phyloP scores from a whole-genome alignment of 2,888 invertebrate genomes.

The Oligia latruncula region DNA sequence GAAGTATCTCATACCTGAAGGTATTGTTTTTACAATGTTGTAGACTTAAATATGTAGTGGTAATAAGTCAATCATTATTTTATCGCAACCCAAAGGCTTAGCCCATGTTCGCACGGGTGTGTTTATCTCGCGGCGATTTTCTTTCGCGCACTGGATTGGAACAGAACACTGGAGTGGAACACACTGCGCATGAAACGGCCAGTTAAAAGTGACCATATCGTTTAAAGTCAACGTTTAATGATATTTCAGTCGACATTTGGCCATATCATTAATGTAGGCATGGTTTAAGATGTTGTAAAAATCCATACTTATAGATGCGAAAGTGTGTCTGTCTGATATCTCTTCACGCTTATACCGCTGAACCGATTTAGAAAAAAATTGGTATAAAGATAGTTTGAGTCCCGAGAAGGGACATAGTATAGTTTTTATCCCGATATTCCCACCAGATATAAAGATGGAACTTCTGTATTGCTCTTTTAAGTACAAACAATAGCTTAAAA shows the following conservation, averaged over 20 bases:
- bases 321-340: no score
- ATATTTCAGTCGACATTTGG: neutral
- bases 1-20: neutral
- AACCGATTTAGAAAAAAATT: no score
- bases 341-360: no score
- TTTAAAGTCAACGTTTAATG: neutral
- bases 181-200: no score
- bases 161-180: no score
- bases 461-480: neutral
- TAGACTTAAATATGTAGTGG: neutral
- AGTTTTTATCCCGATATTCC: no score
- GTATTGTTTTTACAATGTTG: neutral
- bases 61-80: neutral
- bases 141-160: neutral
- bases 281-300: neutral
- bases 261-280: neutral
- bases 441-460: neutral
- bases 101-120: neutral
- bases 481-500: neutral
- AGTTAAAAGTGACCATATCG: no score
- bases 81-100: no score
- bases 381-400: no score
- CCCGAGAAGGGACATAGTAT: no score
- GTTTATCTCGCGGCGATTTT: neutral
- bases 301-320: neutral